Evolutionary conservation across 2,888 invertebrate species (phyloP).

Genomic region (Adela reaumurella): DNA sequence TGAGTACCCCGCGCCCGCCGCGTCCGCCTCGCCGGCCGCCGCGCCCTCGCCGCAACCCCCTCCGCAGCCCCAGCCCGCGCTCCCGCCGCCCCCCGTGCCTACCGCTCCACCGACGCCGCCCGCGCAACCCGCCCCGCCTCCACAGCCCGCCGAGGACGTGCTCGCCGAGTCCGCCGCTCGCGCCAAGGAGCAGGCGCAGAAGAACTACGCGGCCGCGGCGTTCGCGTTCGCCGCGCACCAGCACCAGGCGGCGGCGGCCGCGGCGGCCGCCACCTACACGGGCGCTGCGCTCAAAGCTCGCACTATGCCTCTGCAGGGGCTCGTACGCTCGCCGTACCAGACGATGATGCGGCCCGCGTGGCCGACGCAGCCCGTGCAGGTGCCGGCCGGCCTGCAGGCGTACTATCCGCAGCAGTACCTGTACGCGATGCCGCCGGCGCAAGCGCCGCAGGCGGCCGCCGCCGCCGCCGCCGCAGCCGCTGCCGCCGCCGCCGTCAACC

Average conservation of each 20-base stretch:
- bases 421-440: conserved; percentile 50
- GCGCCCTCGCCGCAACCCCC: conserved; percentile 23
- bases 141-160: conserved; percentile 17
- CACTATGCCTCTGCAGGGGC: conserved; percentile 28
- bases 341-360: conserved; percentile 44
- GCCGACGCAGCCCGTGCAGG: conserved; percentile 45
- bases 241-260: conserved; percentile 50
- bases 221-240: conserved; percentile 49
- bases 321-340: conserved; percentile 34
- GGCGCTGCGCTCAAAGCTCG: conserved; percentile 60
- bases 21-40: conserved; percentile 58
- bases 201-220: conserved; percentile 73
- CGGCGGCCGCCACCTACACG: conserved; percentile 72
- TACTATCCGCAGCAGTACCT: conserved; percentile 51
- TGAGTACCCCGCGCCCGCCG: conserved; percentile 85
- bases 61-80: too few species aligned
- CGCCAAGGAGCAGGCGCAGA: conserved; percentile 80
- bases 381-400: conserved; percentile 24
- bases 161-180: conserved; percentile 21
- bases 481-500: conserved; percentile 59
- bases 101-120: conserved; percentile 15
- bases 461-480: conserved; percentile 36
- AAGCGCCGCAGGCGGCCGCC: conserved; percentile 37
- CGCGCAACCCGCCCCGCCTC: conserved; percentile 19
- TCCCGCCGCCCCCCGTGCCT: conserved; percentile 13